Evolutionary conservation across 2,888 invertebrate species (phyloP), one percentile per base, ranked within the genome.

Genomic region (Mythimna impura): DNA sequence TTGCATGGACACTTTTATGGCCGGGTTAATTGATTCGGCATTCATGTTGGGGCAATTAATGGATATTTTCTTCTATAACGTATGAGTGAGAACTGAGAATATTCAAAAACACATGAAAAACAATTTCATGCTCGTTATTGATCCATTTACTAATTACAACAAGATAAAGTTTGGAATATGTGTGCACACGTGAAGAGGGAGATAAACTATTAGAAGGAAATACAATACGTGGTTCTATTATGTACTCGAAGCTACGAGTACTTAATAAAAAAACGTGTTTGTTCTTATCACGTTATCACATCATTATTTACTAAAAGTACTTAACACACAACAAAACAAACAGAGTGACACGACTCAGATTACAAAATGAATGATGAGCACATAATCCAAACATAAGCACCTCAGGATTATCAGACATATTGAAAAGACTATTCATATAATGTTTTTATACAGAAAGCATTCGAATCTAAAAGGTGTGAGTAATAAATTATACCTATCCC

Each of bases 311-410:
- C 65, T 68, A 58, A 71, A 81, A 73, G 74, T 81, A 83, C 74
- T 79, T 78, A 72, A 55, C 73, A 61, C 43, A 78, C 58, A 72
- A 76, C 71, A 81, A 78, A 83, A 80, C 80, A 84, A 85, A 84
- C 82, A 73, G 68, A 82, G 73, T 84, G 87, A 85, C 86, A 87
- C 69, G 67, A 68, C 69, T 74, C 80, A 86, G 89, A 87, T 90
- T 88, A 89, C 80, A 83, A 73, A 84, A 86, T 88, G 89, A 90
- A 81, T 83, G 86, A 89, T 89, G 87, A 85, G 71, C 66, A 65
- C 83, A 86, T 87, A 88, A 89, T 87, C 87, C 83, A 75, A 79
- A 82, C 80, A 78, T 82, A 77, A 80, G 76, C 75, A 79, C 63
- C 64, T 65, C 43, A 70, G 77, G 81, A 83, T 85, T 84, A 81